Evolutionary conservation across 2,888 invertebrate species (phyloP), one percentile per base, ranked within the genome.

Genomic region (Syrista parreyssii): DNA sequence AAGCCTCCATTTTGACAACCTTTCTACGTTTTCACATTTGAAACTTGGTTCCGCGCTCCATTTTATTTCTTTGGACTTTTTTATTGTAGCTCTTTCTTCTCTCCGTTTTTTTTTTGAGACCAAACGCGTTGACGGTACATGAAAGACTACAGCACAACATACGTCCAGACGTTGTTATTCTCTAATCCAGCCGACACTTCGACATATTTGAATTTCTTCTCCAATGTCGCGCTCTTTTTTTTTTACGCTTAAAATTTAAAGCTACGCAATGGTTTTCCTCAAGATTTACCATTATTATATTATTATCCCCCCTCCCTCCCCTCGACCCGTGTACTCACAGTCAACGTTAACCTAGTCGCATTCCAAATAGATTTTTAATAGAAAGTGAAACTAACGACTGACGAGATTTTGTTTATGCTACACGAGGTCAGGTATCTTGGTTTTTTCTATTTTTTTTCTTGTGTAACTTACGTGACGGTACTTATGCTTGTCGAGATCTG

Each of bases 291-390:
- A 55, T 55, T 31, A 31, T 33, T 71, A 12, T 32, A 31, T 31
- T 31, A 71, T 71, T 71, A 71, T 31, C 0, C 23, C 6, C 4
- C 12, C 1, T 4, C 4, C 36, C 36, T 3, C 12, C 2, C n/a
- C n/a, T n/a, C n/a, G n/a, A n/a, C n/a, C 30, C 31, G 3, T 33
- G 71, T 33, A 71, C 15, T 31, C 4, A 15, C 71, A 55, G 12
- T 71, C 71, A 71, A 71, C 31, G 12, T 71, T 31, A 71, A 33
- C 33, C 71, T 71, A 71, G 71, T 33, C 71, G 23, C 71, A 71
- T 31, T 71, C 71, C 31, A 71, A 71, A 71, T 71, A 71, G 71
- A 71, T 71, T 30, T 71, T 71, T 32, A 31, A 32, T 33, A 55
- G 23, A 23, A 55, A 55, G 9, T 2, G 23, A 55, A 23, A 9